Evolutionary conservation across 2,113 vertebrate species (phyloP), one percentile per base, ranked within the genome.

Genomic region (Rhipidura dahli): DNA sequence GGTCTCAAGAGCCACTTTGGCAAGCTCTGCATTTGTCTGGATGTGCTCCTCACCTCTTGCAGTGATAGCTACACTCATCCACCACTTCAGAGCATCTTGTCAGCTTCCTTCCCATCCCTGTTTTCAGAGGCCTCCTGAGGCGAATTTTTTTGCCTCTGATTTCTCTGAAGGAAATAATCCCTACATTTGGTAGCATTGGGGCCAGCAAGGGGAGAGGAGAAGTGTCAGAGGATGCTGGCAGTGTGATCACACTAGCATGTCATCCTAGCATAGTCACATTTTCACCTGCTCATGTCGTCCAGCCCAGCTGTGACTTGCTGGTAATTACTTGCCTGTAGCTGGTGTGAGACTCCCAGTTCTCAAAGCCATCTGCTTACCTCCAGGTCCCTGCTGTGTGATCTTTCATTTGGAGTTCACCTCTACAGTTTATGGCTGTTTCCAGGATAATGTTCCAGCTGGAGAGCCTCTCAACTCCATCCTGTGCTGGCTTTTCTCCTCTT

Each of bases 251-350:
- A 87, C 84, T 39, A 70, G 39, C 73, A 78, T 70, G 84, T 39
- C 73, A 94, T 93, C 63, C 90, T 72, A 44, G 76, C 79, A 73
- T 21, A 91, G 93, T 88, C 96, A 90, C 92, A 97, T 97, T 97
- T 96, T 97, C 95, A 96, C 97, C 89, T 97, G 87, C 91, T 93
- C 51, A 28, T 84, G 90, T 70, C 21, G 80, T 96, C 90, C 93
- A 93, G 81, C 89, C 85, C 97, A 97, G 93, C 96, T 97, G 96
- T 84, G 92, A 93, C 78, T 97, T 94, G 63, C 84, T 91, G 96
- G 89, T 96, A 97, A 97, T 97, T 95, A 90, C 89, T 91, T 89
- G 90, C 91, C 86, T 81, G 85, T 95, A 91, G 87, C 76, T 95
- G 81, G 78, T 94, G 91, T 3, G 39, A 95, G 94, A 87, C 70